These are phyloP conservation scores for Schrankia costaestrigalis DNA, from an alignment of 2,888 invertebrate species.

Conservation along the genomic window DNA sequence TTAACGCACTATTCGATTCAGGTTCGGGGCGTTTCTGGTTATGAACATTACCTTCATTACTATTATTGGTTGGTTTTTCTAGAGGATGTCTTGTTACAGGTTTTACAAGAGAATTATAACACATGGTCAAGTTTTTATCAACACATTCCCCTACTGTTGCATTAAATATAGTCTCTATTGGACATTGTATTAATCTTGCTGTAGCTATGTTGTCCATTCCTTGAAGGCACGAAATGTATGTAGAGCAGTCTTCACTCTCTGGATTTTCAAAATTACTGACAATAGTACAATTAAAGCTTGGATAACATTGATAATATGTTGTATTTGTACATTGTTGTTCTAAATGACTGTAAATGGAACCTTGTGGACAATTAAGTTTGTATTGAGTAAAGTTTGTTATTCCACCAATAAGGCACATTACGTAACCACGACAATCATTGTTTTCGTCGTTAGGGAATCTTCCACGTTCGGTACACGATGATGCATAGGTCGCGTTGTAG, in stretches of 20 bases:
- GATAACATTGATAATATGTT: slow-evolving; percentile 54
- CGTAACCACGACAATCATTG: slow-evolving; percentile 58
- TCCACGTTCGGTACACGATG: slow-evolving; percentile 51
- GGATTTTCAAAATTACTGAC: slow-evolving; percentile 44
- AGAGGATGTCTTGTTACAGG: background rate
- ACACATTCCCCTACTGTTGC: slow-evolving; percentile 40
- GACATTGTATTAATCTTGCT: slow-evolving; percentile 54
- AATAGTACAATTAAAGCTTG: slow-evolving; percentile 46
- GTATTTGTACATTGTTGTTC: slow-evolving; percentile 61
- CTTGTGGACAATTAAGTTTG: slow-evolving; percentile 57
- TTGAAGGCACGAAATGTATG: slow-evolving; percentile 53
- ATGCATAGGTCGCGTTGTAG: slow-evolving; percentile 37
- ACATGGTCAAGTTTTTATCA: slow-evolving; percentile 39
- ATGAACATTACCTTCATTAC: background rate
- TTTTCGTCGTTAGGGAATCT: slow-evolving; percentile 56
- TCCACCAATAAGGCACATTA: slow-evolving; percentile 56
- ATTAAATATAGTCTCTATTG: slow-evolving; percentile 43
- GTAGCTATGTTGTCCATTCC: slow-evolving; percentile 46
- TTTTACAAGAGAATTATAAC: slow-evolving; percentile 24
- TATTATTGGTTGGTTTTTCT: background rate
- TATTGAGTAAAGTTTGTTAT: slow-evolving; percentile 48
- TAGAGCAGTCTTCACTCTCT: slow-evolving; percentile 38
- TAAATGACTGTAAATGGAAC: slow-evolving; percentile 58
- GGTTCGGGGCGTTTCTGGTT: no score
- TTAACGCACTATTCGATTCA: no score